Base-by-base conservation (phyloP, 2,113 vertebrate genomes). In the Pyxicephalus adspersus region DNA sequence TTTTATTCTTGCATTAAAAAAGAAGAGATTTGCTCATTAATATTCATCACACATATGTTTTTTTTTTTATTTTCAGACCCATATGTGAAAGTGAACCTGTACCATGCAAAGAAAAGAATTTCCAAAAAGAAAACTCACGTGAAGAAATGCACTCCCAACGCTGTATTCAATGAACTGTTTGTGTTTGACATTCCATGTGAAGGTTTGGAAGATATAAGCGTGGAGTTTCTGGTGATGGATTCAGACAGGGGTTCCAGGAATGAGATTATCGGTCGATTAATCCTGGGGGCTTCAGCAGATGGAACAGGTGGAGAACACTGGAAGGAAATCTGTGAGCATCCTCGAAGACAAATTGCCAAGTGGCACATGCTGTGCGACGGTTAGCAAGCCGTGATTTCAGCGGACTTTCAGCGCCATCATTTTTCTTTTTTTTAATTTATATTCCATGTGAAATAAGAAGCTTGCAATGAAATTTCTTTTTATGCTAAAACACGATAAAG, bases 41-140 rank as follows among this genome's bases (percentile, higher is more conserved):
- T 45, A 45, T 45, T 45, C 38, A 45, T 45, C 15, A 45, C 38
- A 9, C 38, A 15, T 13, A 13, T 45, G 4, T 63, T 60, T 77
- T 6, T 77, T 23, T 8, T 34, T 25, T 22, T 66, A 20, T 8
- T 86, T 91, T 6, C 87, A 98, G 97, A 99, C 85, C 96, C 96
- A 4, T 99, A 98, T 0, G 97, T 98, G 73, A 99, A 99, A 92
- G 95, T 99, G 74, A 99, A 99, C 88, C 90, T 99, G 83, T 98
- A 96, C 81, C 94, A 99, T 1, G 97, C 95, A 55, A 98, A 96
- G 89, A 99, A 99, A 84, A 95, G 98, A 2, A 94, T 98, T 85
- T 97, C 95, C 82, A 99, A 99, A 89, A 99, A 99, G 94, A 99
- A 98, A 91, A 98, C 97, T 28, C 97, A 98, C 0, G 96, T 99